Percentiles rank a stretch among this genome's conserved stretches.
Evolutionary conservation across 2,888 invertebrate species (phyloP).

Genomic region (Choreutis nemorana): DNA sequence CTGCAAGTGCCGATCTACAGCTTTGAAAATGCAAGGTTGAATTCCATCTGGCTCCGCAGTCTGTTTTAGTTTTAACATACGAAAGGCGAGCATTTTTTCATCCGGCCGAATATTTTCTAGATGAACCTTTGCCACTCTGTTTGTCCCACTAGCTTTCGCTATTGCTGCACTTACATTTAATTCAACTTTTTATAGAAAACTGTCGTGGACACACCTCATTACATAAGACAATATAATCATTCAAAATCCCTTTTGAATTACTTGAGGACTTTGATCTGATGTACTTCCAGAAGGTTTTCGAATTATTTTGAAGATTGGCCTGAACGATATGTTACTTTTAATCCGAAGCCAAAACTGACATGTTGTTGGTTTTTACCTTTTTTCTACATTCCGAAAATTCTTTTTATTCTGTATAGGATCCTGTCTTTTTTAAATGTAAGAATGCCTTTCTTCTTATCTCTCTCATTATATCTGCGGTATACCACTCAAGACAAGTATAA

Average conservation of each 20-base stretch:
- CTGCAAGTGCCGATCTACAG: background rate
- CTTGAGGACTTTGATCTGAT: too few species aligned
- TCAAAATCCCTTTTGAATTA: background rate
- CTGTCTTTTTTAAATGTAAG: too few species aligned
- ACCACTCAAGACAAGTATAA: too few species aligned
- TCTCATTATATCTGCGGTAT: too few species aligned
- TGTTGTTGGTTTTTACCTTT: too few species aligned
- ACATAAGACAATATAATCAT: background rate
- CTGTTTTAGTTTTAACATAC: background rate
- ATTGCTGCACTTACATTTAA: conserved; percentile 1
- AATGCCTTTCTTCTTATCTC: too few species aligned
- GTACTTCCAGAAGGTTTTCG: too few species aligned
- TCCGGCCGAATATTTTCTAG: background rate
- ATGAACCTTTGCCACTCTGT: conserved; percentile 1
- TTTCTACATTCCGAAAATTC: too few species aligned
- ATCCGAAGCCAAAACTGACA: too few species aligned
- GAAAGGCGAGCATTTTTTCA: background rate
- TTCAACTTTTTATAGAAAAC: background rate
- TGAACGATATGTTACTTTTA: too few species aligned
- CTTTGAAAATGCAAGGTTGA: conserved; percentile 1
- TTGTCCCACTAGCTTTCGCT: background rate
- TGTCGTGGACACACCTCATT: background rate
- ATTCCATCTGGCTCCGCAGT: conserved; percentile 3
- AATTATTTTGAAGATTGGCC: too few species aligned
- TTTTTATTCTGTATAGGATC: too few species aligned